Conservation (phyloP, 2,797 vertebrate species). For the Mormyrus hasselquistii region DNA sequence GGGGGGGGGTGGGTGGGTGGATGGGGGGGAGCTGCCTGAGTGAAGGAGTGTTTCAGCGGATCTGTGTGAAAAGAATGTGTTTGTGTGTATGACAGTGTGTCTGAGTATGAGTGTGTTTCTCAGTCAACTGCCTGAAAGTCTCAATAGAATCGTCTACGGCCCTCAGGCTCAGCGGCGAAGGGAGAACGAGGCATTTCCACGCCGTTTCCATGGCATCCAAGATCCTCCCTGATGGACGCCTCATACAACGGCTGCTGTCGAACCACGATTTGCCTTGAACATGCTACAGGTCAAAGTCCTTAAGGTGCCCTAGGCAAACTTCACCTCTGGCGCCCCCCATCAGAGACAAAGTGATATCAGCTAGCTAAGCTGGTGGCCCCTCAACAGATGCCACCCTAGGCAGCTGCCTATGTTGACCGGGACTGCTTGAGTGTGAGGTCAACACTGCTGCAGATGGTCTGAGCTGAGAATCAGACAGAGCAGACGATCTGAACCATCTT, state of each 20-base stretch:
- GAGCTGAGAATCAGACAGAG: background rate
- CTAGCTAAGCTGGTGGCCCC: background rate
- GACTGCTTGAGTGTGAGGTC: background rate
- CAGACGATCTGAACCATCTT: background rate
- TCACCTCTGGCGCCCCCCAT: background rate
- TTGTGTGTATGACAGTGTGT: conserved; percentile 10
- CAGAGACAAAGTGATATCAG: background rate
- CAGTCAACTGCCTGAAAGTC: background rate
- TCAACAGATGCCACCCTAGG: background rate
- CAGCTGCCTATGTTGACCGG: background rate
- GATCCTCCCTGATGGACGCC: background rate
- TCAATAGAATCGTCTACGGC: background rate
- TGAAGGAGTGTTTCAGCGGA: conserved; percentile 30
- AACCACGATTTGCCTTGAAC: background rate
- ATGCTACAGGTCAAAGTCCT: background rate
- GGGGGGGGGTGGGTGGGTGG: conserved; percentile 36
- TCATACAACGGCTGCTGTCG: background rate
- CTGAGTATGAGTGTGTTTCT: conserved; percentile 2
- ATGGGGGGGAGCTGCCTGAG: conserved; percentile 22
- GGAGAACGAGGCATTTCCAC: background rate
- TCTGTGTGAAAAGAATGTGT: conserved; percentile 27
- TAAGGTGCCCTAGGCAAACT: background rate
- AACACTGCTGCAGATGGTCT: background rate
- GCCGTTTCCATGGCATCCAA: background rate
- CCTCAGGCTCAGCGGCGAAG: background rate